phyloP scores from a whole-genome alignment of 2,888 invertebrate species.

The Nomada fucata region DNA sequence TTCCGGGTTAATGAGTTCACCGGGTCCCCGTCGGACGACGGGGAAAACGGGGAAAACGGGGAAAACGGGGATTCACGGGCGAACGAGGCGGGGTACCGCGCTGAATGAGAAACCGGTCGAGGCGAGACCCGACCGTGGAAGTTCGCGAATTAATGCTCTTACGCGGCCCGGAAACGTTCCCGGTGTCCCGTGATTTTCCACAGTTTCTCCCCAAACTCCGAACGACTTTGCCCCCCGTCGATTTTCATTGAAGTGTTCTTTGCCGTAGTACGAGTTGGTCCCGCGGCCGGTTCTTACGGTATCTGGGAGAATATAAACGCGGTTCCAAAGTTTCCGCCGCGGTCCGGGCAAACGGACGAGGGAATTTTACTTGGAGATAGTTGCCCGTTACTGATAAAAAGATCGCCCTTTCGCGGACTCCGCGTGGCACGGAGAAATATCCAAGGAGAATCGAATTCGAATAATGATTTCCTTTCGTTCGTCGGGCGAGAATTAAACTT shows the following conservation, averaged over 20 bases:
- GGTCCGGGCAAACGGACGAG: neutral
- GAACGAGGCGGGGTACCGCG: constrained; percentile 6
- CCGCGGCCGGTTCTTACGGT: neutral
- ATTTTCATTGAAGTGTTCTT: neutral
- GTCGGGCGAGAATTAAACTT: no score
- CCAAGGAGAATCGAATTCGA: no score
- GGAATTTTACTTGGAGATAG: neutral
- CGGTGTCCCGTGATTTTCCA: constrained; percentile 18
- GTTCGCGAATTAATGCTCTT: constrained; percentile 63
- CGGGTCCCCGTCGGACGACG: constrained; percentile 31
- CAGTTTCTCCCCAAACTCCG: neutral
- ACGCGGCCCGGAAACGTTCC: constrained; percentile 32
- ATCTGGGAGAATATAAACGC: neutral
- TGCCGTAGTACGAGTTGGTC: neutral
- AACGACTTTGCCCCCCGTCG: neutral
- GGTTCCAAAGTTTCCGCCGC: neutral
- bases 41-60: no score
- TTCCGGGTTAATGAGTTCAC: constrained; percentile 67
- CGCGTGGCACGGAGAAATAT: no score
- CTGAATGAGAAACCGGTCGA: constrained; percentile 53
- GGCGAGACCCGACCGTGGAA: constrained; percentile 32
- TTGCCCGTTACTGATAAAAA: no score
- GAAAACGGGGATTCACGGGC: constrained; percentile 13
- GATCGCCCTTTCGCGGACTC: no score
- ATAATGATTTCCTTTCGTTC: no score